phyloP scores from a whole-genome alignment of 2,888 invertebrate genomes.

The Metellina segmentata region DNA sequence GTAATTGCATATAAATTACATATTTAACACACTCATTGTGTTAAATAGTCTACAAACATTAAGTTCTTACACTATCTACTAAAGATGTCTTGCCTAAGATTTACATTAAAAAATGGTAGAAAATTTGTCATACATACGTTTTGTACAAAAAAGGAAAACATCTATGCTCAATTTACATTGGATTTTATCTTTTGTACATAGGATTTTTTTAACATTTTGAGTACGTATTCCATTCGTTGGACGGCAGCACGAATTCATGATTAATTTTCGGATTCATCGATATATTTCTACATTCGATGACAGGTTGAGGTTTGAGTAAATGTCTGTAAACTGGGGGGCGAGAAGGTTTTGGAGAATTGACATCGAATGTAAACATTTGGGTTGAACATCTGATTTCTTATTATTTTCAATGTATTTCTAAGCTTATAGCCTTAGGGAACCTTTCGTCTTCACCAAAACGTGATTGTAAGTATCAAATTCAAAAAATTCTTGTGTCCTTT shows the following conservation, averaged over 20 bases:
- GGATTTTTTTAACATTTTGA: background rate
- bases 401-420: background rate
- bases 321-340: constrained; percentile 70
- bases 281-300: constrained; percentile 67
- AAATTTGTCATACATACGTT: too few relatives aligned
- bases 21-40: too few relatives aligned
- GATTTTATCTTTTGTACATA: background rate
- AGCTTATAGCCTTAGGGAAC: constrained; percentile 8
- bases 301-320: constrained; percentile 67
- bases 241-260: constrained; percentile 33
- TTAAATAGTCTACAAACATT: too few relatives aligned
- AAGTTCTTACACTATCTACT: too few relatives aligned
- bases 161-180: too few relatives aligned
- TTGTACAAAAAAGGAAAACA: too few relatives aligned
- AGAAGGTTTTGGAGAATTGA: constrained; percentile 44
- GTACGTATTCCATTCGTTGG: background rate
- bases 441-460: background rate
- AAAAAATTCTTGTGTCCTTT: constrained; percentile 35
- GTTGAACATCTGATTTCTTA: constrained; percentile 40
- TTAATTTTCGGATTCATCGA: constrained; percentile 64
- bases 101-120: too few relatives aligned
- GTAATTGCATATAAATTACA: too few relatives aligned
- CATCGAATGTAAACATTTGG: constrained; percentile 68
- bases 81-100: too few relatives aligned
- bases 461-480: constrained; percentile 40